These are phyloP conservation scores for Strigops habroptila DNA, from an alignment of 2,113 vertebrate genomes.

Conservation along the genomic window DNA sequence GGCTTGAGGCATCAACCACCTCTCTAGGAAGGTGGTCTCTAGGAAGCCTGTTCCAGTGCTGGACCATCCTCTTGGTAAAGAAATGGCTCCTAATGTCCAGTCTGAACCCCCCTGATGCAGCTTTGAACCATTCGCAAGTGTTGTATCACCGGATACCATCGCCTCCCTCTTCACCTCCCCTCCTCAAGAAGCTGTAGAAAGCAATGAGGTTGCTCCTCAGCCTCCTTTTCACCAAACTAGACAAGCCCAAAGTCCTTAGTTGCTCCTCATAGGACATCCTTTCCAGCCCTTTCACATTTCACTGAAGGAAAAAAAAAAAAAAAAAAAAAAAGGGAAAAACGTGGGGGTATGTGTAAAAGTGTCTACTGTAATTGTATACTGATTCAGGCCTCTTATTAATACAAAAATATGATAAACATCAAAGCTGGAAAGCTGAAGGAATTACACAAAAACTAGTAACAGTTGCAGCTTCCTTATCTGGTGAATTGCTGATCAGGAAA, in stretches of 20 bases:
- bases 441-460: not conserved
- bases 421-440: not conserved
- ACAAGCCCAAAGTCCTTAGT: not conserved
- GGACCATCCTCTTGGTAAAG: not conserved
- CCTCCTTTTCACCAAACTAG: not conserved
- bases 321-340: not conserved
- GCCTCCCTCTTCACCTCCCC: not conserved
- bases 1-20: not conserved
- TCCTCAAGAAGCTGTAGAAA: not conserved
- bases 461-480: not conserved
- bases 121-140: not conserved
- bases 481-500: not conserved
- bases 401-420: not conserved
- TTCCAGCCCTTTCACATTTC: not conserved
- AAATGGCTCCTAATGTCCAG: not conserved
- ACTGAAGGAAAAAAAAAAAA: no score
- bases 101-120: not conserved
- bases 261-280: not conserved
- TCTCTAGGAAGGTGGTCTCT: not conserved
- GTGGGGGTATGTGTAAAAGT: rapidly evolving
- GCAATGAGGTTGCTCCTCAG: not conserved
- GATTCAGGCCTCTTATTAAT: not conserved
- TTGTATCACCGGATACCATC: not conserved
- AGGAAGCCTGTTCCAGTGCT: not conserved
- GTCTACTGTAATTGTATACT: not conserved